phyloP scores from a whole-genome alignment of 2,888 invertebrate species.

The Agonopterix heracliana region DNA sequence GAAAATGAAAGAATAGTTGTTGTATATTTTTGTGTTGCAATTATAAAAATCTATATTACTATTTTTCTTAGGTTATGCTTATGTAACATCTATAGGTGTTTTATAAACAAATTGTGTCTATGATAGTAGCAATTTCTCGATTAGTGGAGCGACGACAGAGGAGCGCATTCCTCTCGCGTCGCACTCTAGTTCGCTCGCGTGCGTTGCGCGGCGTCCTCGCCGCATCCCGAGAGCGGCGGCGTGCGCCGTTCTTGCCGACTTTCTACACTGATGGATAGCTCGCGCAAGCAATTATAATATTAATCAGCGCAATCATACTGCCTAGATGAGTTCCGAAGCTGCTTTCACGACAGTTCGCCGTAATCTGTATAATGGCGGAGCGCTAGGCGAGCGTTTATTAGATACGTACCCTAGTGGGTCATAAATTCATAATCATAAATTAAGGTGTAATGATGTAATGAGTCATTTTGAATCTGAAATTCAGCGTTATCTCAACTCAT shows the following conservation, averaged over 20 bases:
- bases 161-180: conserved; percentile 54
- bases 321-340: conserved; percentile 55
- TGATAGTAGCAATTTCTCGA: not conserved
- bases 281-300: conserved; percentile 72
- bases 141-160: conserved; percentile 6
- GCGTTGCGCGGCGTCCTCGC: conserved; percentile 21
- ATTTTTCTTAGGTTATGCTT: not conserved
- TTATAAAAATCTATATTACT: not conserved
- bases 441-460: not conserved
- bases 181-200: conserved; percentile 60
- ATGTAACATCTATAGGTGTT: too few relatives aligned
- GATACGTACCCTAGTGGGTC: too few relatives aligned
- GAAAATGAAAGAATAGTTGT: conserved; percentile 41
- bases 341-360: conserved; percentile 47
- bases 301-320: conserved; percentile 70
- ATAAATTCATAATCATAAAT: too few relatives aligned
- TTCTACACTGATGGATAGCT: conserved; percentile 72
- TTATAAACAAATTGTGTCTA: too few relatives aligned
- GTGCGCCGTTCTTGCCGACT: conserved; percentile 63
- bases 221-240: conserved; percentile 30
- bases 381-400: not conserved
- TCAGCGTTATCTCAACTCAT: not conserved
- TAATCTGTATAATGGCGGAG: not conserved
- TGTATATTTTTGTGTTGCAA: conserved; percentile 2
- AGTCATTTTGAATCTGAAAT: not conserved